Conservation (phyloP, 1,140 invertebrate genomes). For the Lepidurus couesii region DNA sequence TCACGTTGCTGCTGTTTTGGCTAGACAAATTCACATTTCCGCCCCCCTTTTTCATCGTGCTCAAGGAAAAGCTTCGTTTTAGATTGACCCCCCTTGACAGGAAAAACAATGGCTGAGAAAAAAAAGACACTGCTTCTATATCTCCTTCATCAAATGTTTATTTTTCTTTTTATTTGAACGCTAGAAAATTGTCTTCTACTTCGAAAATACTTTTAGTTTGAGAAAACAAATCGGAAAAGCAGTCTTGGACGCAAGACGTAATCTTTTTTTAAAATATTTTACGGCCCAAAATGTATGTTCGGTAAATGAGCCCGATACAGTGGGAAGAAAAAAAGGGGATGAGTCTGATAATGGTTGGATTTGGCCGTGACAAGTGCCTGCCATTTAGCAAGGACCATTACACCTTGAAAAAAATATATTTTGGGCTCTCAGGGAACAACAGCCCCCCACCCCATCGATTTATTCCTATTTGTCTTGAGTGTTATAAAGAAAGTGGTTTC, state of each 20-base stretch:
- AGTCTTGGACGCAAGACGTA: too few species aligned
- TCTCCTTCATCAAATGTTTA: too few species aligned
- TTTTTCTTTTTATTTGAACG: too few species aligned
- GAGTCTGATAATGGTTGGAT: constrained; percentile 13
- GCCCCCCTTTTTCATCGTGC: background rate
- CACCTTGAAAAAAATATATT: constrained; percentile 15
- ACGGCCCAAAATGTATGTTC: too few species aligned
- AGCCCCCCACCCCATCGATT: constrained; percentile 4
- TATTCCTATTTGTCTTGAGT: background rate
- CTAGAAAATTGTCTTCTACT: too few species aligned
- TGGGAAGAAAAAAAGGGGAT: background rate
- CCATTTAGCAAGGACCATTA: constrained; percentile 22
- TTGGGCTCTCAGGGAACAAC: constrained; percentile 17
- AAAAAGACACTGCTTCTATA: too few species aligned
- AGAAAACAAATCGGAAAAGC: too few species aligned
- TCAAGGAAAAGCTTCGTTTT: too few species aligned
- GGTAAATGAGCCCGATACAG: background rate
- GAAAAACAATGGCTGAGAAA: background rate
- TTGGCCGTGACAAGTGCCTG: constrained; percentile 14
- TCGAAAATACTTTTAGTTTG: too few species aligned
- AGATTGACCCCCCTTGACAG: background rate
- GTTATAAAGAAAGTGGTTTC: too few species aligned
- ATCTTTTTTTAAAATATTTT: too few species aligned
- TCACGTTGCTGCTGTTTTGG: background rate
- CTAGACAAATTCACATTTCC: constrained; percentile 16